A percentile compares a stretch with the other conserved stretches of the same genome.
Evolutionary conservation across 2,888 invertebrate species (phyloP).

Genomic region (Atherix ibis): DNA sequence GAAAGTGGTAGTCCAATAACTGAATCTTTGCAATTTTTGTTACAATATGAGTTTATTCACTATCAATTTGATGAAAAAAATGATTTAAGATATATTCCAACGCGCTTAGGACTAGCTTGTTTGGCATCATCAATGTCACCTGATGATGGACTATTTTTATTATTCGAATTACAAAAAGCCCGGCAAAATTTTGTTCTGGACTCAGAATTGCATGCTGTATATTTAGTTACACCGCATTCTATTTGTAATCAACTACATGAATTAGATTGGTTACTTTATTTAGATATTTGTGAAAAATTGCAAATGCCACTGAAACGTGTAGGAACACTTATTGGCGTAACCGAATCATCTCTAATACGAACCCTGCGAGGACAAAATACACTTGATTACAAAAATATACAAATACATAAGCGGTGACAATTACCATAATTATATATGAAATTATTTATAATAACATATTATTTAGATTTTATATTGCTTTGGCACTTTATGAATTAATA

Average conservation of each 20-base stretch:
- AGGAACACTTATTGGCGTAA: slow-evolving; percentile 75
- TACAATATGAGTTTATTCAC: slow-evolving; percentile 68
- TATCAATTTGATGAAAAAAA: slow-evolving; percentile 36
- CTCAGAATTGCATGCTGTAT: slow-evolving; percentile 88
- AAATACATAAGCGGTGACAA: slow-evolving; percentile 46
- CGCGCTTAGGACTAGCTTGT: slow-evolving; percentile 82
- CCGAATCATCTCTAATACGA: slow-evolving; percentile 68
- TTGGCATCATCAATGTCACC: slow-evolving; percentile 82
- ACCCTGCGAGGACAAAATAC: slow-evolving; percentile 54
- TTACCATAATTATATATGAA: not conserved
- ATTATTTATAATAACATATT: no score
- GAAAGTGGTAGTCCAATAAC: slow-evolving; percentile 30
- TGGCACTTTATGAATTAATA: slow-evolving; percentile 84
- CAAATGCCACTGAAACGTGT: slow-evolving; percentile 68
- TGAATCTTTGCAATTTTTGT: slow-evolving; percentile 52
- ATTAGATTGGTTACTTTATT: slow-evolving; percentile 65
- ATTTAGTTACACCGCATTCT: slow-evolving; percentile 87
- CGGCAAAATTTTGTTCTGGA: slow-evolving; percentile 81
- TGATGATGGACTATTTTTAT: slow-evolving; percentile 76
- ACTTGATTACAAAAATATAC: slow-evolving; percentile 37
- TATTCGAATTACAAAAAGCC: slow-evolving; percentile 79
- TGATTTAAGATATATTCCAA: slow-evolving; percentile 47
- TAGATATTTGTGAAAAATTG: slow-evolving; percentile 70
- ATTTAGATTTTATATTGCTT: slow-evolving; percentile 79
- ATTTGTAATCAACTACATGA: slow-evolving; percentile 58